Evolutionary conservation across 2,113 vertebrate genomes (phyloP), one percentile per base, ranked within the genome.

Genomic region (Hippocampus mohnikei): DNA sequence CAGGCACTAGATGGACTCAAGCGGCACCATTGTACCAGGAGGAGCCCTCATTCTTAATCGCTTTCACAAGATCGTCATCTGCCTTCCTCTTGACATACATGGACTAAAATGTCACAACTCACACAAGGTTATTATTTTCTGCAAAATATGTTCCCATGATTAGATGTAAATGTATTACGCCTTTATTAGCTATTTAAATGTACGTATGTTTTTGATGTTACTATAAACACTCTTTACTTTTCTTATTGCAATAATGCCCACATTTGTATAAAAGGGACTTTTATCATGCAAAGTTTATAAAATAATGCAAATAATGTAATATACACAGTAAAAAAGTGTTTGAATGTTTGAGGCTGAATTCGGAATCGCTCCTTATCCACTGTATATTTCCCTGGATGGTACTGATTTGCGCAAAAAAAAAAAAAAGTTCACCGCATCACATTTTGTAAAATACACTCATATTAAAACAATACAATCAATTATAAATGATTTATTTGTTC

Each of bases 31-130:
- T 70, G 55, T 80, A 67, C 73, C 84, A 84, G 65, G 81, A 86
- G 78, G 68, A 85, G 77, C 81, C 81, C 82, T 88, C 81, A 84
- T 73, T 82, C 72, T 75, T 82, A 82, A 87, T 81, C 75, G 71
- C 81, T 71, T 85, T 80, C 67, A 76, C 75, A 80, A 82, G 71
- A 77, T 80, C 72, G 77, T 80, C 69, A 77, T 85, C 69, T 88
- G 70, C 60, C 40, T 44, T 71, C 73, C 71, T 85, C 78, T 75
- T 78, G 80, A 82, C 79, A 81, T 63, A 71, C 74, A 70, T 80
- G 76, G 67, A 76, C 60, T 67, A 61, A 78, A 77, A 71, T 70
- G 65, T 69, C 78, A 67, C 62, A 84, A 69, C 66, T 81, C 59
- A 69, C 79, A 53, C 59, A 46, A 67, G 25, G 72, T 78, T 79